A percentile compares a stretch with the other conserved stretches of the same genome.
These are phyloP conservation scores for Pseudanteris insignis DNA, from an alignment of 2,888 invertebrate species.

Conservation along the genomic window DNA sequence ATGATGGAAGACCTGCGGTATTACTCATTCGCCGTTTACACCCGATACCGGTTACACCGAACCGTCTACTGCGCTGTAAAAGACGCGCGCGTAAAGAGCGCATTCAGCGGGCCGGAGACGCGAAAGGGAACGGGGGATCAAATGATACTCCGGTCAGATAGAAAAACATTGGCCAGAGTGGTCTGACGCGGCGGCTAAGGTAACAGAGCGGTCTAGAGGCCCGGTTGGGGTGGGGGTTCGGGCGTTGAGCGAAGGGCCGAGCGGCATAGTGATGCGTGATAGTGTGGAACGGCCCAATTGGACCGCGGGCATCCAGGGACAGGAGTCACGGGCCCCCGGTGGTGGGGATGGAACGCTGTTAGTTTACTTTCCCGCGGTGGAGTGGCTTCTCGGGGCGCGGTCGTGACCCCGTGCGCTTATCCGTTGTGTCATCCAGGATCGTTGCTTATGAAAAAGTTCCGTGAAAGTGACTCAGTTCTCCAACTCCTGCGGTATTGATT, in stretches of 20 bases:
- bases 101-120: not conserved
- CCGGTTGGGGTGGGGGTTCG: conserved; percentile 3
- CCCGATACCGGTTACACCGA: conserved; percentile 45
- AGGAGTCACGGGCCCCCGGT: conserved; percentile 44
- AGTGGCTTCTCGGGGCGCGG: conserved; percentile 63
- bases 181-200: conserved; percentile 17
- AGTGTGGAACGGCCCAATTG: conserved; percentile 4
- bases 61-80: conserved; percentile 16
- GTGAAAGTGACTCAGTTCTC: conserved; percentile 19
- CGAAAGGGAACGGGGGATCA: conserved; percentile 5
- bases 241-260: conserved; percentile 11
- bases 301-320: conserved; percentile 29
- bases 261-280: conserved; percentile 19
- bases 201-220: not conserved
- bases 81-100: conserved; percentile 2
- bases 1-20: conserved; percentile 52
- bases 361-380: conserved; percentile 65
- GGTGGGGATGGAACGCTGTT: conserved; percentile 66
- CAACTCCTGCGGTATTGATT: too few species aligned
- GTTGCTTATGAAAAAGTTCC: conserved; percentile 7
- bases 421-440: conserved; percentile 36
- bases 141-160: not conserved
- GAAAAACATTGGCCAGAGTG: conserved; percentile 25
- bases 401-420: conserved; percentile 59
- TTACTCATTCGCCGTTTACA: conserved; percentile 53